Evolutionary conservation across 2,113 vertebrate genomes (phyloP).

Genomic region (Cacatua alba): DNA sequence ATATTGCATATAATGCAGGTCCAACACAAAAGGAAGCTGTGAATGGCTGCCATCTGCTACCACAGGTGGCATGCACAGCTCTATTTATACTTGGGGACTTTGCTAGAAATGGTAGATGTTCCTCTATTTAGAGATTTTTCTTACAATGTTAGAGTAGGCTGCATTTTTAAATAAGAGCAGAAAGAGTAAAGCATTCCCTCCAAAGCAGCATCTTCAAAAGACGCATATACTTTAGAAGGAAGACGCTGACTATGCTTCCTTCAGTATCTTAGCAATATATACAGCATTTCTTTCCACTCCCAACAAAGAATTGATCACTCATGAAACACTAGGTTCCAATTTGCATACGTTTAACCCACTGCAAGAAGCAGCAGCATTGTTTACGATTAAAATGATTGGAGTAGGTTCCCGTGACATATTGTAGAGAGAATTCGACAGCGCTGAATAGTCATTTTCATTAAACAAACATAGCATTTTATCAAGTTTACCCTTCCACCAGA

Average conservation of each 20-base stretch:
- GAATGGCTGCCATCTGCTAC: slow-evolving; percentile 59
- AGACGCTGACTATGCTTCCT: neutral
- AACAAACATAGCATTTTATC: slow-evolving; percentile 39
- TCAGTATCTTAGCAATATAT: slow-evolving; percentile 39
- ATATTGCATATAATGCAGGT: neutral
- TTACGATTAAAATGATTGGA: slow-evolving; percentile 69
- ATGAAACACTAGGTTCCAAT: slow-evolving; percentile 68
- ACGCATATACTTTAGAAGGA: fast-evolving
- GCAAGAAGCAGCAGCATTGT: slow-evolving; percentile 71
- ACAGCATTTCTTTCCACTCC: slow-evolving; percentile 34
- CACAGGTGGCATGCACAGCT: slow-evolving; percentile 40
- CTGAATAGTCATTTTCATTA: slow-evolving; percentile 53
- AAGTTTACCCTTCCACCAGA: neutral
- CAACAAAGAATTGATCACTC: slow-evolving; percentile 70
- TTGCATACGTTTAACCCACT: slow-evolving; percentile 75
- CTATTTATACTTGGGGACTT: slow-evolving; percentile 3
- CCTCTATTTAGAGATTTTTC: neutral
- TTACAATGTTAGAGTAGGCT: neutral
- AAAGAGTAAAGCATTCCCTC: neutral
- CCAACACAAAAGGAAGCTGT: slow-evolving; percentile 15
- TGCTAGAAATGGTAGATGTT: neutral
- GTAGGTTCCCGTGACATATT: slow-evolving; percentile 63
- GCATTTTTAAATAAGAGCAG: neutral
- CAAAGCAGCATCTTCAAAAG: neutral
- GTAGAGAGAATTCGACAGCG: slow-evolving; percentile 44